phyloP scores from a whole-genome alignment of 2,113 vertebrate genomes.

The Mellivora capensis region DNA sequence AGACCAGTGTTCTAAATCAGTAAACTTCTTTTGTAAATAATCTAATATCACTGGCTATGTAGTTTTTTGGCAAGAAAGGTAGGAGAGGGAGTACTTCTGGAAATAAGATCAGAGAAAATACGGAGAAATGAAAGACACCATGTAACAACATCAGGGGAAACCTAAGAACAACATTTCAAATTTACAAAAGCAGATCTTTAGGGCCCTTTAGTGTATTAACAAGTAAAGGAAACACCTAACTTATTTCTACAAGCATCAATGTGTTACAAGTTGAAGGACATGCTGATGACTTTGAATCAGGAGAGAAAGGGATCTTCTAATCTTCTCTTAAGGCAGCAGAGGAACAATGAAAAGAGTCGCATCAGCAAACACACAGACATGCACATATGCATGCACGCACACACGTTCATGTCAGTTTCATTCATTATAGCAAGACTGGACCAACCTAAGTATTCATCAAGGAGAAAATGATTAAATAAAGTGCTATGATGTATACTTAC shows the following conservation, averaged over 20 bases:
- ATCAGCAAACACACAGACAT: neutral
- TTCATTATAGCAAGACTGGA: neutral
- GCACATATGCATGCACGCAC: accelerated
- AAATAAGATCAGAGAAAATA: neutral
- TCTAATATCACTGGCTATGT: neutral
- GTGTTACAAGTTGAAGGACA: neutral
- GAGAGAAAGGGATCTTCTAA: neutral
- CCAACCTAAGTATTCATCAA: neutral
- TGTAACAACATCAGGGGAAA: neutral
- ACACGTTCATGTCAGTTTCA: neutral
- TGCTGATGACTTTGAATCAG: neutral
- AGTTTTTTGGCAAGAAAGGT: neutral
- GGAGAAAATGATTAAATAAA: neutral
- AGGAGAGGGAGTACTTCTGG: neutral
- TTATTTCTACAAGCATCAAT: neutral
- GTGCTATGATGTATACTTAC: neutral
- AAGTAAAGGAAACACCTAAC: neutral
- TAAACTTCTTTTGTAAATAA: neutral
- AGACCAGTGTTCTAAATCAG: neutral
- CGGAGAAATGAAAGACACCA: neutral
- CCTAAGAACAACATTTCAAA: neutral
- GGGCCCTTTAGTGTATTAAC: neutral
- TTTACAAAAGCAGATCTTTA: neutral
- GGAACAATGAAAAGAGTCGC: neutral
- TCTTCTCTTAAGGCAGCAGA: neutral